phyloP scores from a whole-genome alignment of 2,888 invertebrate species.

The Monopis laevigella region DNA sequence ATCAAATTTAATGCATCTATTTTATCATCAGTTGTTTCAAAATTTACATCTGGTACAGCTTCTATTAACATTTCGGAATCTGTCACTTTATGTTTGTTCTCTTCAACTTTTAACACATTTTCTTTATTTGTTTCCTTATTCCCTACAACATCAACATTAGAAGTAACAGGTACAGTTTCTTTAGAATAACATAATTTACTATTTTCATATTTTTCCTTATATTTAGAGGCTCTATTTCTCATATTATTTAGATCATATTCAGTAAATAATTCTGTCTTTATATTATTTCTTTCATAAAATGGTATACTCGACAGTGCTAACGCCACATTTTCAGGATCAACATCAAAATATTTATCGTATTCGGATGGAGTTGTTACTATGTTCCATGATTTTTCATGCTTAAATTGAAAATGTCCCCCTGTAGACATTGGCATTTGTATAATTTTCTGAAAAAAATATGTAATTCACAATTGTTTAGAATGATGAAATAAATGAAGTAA shows the following conservation, averaged over 20 bases:
- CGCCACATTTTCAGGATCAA: slow-evolving; percentile 45
- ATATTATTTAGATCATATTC: slow-evolving; percentile 44
- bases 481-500: too few relatives aligned
- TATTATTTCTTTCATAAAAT: slow-evolving; percentile 47
- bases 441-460: slow-evolving; percentile 39
- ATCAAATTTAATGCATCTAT: too few relatives aligned
- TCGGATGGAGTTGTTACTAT: slow-evolving; percentile 36
- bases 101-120: too few relatives aligned
- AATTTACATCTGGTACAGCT: too few relatives aligned
- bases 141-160: slow-evolving; percentile 22
- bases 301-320: slow-evolving; percentile 45
- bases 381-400: slow-evolving; percentile 61
- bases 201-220: slow-evolving; percentile 49
- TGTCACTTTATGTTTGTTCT: too few relatives aligned
- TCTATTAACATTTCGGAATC: too few relatives aligned
- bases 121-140: too few relatives aligned
- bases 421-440: slow-evolving; percentile 44
- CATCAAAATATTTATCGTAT: slow-evolving; percentile 56
- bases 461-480: too few relatives aligned
- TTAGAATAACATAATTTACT: slow-evolving; percentile 31
- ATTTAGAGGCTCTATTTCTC: slow-evolving; percentile 45
- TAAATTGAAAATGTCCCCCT: slow-evolving; percentile 62
- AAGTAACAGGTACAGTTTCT: slow-evolving; percentile 14
- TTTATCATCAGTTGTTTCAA: too few relatives aligned
- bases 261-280: slow-evolving; percentile 36